A percentile compares a stretch with the other conserved stretches of the same genome.
Evolutionary conservation across 2,797 vertebrate genomes (phyloP).

Genomic region (Apogon hyalosoma): DNA sequence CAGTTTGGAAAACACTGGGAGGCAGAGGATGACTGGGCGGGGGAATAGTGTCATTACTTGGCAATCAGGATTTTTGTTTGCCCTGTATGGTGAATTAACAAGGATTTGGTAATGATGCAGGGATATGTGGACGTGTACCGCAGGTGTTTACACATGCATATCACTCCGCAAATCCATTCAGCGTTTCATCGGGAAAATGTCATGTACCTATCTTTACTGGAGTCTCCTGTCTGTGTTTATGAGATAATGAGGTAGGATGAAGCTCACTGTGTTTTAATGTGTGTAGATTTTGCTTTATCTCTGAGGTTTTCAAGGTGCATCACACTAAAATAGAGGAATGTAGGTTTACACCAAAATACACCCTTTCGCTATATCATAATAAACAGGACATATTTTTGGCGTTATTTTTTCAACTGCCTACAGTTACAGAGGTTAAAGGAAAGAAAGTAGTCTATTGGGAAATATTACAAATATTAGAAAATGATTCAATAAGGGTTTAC

Average conservation of each 20-base stretch:
- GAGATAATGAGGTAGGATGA: not conserved
- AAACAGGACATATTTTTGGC: too few species aligned
- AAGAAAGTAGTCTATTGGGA: too few species aligned
- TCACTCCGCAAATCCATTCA: not conserved
- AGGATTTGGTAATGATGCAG: conserved; percentile 10
- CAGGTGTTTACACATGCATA: not conserved
- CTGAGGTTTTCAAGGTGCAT: too few species aligned
- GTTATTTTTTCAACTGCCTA: too few species aligned
- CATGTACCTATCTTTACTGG: not conserved
- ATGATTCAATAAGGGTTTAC: too few species aligned
- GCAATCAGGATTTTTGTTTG: conserved; percentile 18
- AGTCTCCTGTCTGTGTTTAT: not conserved
- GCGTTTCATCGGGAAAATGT: not conserved
- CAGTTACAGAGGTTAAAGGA: too few species aligned
- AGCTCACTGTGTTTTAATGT: not conserved
- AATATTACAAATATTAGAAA: too few species aligned
- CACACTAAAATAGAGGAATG: too few species aligned
- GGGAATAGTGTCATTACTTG: conserved; percentile 26
- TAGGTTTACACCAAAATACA: too few species aligned
- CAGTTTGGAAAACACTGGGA: conserved; percentile 53
- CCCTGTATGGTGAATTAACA: not conserved
- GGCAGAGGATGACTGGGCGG: conserved; percentile 14
- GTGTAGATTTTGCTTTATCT: too few species aligned
- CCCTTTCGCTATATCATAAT: too few species aligned
- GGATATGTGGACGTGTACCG: not conserved